A percentile compares a stretch with the other conserved stretches of the same genome.
These are phyloP conservation scores for Orthonyx spaldingii DNA, from an alignment of 2,113 vertebrate genomes.

Conservation along the genomic window DNA sequence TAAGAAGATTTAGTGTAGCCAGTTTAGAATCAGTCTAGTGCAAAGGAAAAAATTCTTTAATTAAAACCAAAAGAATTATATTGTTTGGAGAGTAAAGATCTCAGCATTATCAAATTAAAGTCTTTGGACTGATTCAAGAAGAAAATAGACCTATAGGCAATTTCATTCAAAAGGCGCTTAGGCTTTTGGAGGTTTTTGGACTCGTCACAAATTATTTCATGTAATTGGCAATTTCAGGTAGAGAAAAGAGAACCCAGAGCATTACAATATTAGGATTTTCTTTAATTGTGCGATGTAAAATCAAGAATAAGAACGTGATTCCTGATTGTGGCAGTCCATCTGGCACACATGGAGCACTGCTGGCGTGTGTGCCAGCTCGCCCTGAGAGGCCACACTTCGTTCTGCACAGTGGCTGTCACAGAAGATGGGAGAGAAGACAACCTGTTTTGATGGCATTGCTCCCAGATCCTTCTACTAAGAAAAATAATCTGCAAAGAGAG, in stretches of 20 bases:
- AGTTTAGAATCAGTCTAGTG: slow-evolving; percentile 17
- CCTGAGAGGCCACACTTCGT: neutral
- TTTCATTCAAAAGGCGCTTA: neutral
- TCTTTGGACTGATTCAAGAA: neutral
- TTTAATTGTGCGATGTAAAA: neutral
- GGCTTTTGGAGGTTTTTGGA: neutral
- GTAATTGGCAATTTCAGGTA: neutral
- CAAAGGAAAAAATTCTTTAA: slow-evolving; percentile 31
- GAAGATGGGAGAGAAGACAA: neutral
- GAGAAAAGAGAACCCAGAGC: neutral
- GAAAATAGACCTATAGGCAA: neutral
- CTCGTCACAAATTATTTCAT: neutral
- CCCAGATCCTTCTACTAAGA: neutral
- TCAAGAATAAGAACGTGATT: neutral
- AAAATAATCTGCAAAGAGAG: neutral
- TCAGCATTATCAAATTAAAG: neutral
- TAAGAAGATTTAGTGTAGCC: slow-evolving; percentile 58
- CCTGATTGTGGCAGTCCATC: rapidly evolving
- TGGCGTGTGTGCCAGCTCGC: neutral
- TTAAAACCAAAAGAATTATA: neutral
- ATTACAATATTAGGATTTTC: neutral
- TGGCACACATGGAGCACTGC: neutral
- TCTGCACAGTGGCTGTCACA: rapidly evolving
- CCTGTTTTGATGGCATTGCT: neutral
- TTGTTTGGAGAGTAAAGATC: neutral